phyloP scores from a whole-genome alignment of 2,888 invertebrate species.

The Mesorhabditis spiculigera region DNA sequence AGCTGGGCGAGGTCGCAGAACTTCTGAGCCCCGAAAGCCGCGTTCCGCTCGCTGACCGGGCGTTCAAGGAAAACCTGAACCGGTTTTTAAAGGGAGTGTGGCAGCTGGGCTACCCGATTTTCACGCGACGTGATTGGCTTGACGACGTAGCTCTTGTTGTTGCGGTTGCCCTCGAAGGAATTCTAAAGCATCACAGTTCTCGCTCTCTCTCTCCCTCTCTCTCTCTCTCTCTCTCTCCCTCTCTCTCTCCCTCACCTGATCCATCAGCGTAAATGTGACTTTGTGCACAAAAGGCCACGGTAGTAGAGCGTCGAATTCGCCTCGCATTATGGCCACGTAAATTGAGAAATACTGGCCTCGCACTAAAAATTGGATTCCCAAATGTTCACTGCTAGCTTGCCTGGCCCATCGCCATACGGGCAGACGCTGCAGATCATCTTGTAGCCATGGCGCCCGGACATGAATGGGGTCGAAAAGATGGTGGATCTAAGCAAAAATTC shows the following conservation, averaged over 20 bases:
- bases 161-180: neutral
- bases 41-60: slow-evolving; percentile 59
- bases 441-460: slow-evolving; percentile 61
- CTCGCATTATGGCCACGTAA: slow-evolving; percentile 87
- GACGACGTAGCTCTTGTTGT: slow-evolving; percentile 29
- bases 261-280: slow-evolving; percentile 83
- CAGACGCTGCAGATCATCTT: slow-evolving; percentile 59
- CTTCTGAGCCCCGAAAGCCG: slow-evolving; percentile 60
- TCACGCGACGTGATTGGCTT: neutral
- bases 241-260: slow-evolving; percentile 67
- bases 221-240: too few relatives aligned
- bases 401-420: slow-evolving; percentile 54
- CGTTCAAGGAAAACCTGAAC: slow-evolving; percentile 54
- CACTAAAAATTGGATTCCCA: slow-evolving; percentile 14
- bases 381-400: slow-evolving; percentile 14
- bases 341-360: slow-evolving; percentile 81
- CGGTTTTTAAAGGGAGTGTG: neutral
- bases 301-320: slow-evolving; percentile 87
- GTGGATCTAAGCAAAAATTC: slow-evolving; percentile 44
- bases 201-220: slow-evolving; percentile 63
- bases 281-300: slow-evolving; percentile 94
- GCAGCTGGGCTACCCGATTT: neutral
- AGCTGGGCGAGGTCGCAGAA: slow-evolving; percentile 66
- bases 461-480: slow-evolving; percentile 60
- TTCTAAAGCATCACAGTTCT: slow-evolving; percentile 60